These are phyloP conservation scores for Agrochola lota DNA, from an alignment of 2,888 invertebrate genomes.

Conservation along the genomic window DNA sequence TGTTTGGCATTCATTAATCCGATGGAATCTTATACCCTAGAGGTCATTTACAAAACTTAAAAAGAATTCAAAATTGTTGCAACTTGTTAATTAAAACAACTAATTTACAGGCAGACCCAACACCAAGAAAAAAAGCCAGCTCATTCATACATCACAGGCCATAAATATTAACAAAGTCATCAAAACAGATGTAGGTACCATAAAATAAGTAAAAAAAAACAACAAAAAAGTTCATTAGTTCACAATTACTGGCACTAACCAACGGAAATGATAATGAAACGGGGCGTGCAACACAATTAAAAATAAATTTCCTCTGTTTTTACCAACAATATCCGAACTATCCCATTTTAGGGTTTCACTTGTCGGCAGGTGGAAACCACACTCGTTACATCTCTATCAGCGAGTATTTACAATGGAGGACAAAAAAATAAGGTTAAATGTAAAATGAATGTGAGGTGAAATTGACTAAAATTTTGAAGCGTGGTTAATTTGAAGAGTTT, in stretches of 20 bases:
- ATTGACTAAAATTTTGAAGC: not conserved
- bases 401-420: conserved; percentile 18
- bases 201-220: conserved; percentile 21
- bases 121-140: not conserved
- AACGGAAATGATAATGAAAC: conserved; percentile 60
- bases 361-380: conserved; percentile 65
- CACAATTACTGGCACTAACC: conserved; percentile 53
- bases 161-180: conserved; percentile 52
- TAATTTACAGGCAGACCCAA: not conserved
- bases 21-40: not conserved
- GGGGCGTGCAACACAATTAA: conserved; percentile 71
- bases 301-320: conserved; percentile 74
- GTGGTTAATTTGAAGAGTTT: not conserved
- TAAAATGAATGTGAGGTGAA: not conserved
- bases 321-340: conserved; percentile 73
- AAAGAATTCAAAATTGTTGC: not conserved
- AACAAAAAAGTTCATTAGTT: conserved; percentile 53
- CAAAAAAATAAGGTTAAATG: conserved; percentile 19
- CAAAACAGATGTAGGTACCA: conserved; percentile 54
- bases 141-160: conserved; percentile 12
- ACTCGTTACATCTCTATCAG: conserved; percentile 63
- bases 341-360: conserved; percentile 68
- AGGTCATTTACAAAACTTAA: not conserved
- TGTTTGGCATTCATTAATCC: not conserved
- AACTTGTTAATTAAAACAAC: not conserved